phyloP scores from a whole-genome alignment of 2,113 vertebrate genomes.

The Glareola pratincola region DNA sequence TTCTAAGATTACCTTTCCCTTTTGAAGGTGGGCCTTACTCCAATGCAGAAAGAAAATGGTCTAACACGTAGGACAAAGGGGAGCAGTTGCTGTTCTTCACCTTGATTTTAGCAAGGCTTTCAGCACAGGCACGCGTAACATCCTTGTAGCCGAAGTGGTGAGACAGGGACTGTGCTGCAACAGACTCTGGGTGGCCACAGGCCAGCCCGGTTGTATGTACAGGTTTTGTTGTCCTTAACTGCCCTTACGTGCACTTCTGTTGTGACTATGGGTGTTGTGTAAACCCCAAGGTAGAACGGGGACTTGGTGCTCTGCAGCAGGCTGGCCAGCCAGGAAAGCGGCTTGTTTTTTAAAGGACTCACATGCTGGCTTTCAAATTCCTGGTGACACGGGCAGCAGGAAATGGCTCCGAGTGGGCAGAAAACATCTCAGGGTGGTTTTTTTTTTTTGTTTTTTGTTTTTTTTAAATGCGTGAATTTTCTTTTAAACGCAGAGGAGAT shows the following conservation, averaged over 20 bases:
- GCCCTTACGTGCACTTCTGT: background rate
- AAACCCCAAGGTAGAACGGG: background rate
- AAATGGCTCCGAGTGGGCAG: background rate
- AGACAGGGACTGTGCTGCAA: background rate
- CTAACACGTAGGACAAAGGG: background rate
- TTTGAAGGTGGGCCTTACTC: background rate
- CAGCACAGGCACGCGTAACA: background rate
- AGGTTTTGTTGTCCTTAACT: background rate
- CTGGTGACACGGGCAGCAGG: background rate
- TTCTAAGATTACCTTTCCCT: background rate
- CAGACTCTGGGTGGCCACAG: background rate
- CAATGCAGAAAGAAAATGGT: background rate
- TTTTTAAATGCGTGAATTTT: background rate
- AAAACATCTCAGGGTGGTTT: background rate
- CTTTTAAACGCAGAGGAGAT: background rate
- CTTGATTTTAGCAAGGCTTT: background rate
- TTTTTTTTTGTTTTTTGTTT: too few relatives aligned
- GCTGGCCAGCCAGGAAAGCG: background rate
- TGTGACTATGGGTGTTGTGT: background rate
- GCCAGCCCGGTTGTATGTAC: fast-evolving
- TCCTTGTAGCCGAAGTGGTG: background rate
- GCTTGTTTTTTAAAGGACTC: background rate
- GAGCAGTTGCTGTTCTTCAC: background rate
- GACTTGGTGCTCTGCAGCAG: too few relatives aligned
- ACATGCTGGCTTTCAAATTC: background rate